phyloP scores from a whole-genome alignment of 2,888 invertebrate genomes.

The Tipula lateralis region DNA sequence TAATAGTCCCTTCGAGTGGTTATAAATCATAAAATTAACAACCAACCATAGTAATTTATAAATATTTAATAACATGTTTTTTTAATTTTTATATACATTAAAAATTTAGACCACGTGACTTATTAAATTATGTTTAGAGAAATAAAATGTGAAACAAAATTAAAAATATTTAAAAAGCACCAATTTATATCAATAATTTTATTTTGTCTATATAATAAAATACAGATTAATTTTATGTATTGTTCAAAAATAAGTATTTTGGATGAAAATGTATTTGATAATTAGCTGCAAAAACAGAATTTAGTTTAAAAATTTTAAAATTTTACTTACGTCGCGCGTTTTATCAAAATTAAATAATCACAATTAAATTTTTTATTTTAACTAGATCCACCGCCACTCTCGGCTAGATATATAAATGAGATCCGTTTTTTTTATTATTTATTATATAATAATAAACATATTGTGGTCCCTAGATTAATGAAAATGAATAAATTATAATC shows the following conservation, averaged over 20 bases:
- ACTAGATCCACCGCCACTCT: neutral
- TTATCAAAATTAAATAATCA: neutral
- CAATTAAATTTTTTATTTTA: neutral
- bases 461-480: neutral
- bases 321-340: constrained; percentile 1
- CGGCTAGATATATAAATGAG: neutral
- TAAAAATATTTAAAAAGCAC: neutral
- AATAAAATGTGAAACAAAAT: neutral
- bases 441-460: neutral
- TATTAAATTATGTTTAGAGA: neutral
- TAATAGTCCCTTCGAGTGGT: neutral
- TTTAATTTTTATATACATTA: neutral
- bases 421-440: neutral
- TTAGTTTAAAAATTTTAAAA: neutral
- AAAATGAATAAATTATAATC: neutral
- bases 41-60: neutral
- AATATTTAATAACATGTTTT: too few species aligned
- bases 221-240: neutral
- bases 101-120: neutral
- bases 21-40: neutral
- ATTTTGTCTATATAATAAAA: neutral
- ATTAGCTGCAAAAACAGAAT: neutral
- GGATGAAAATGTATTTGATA: neutral
- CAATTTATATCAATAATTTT: neutral
- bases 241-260: neutral